These are phyloP conservation scores for Ictidomys tridecemlineatus DNA, from an alignment of 2,113 vertebrate genomes.

Conservation along the genomic window DNA sequence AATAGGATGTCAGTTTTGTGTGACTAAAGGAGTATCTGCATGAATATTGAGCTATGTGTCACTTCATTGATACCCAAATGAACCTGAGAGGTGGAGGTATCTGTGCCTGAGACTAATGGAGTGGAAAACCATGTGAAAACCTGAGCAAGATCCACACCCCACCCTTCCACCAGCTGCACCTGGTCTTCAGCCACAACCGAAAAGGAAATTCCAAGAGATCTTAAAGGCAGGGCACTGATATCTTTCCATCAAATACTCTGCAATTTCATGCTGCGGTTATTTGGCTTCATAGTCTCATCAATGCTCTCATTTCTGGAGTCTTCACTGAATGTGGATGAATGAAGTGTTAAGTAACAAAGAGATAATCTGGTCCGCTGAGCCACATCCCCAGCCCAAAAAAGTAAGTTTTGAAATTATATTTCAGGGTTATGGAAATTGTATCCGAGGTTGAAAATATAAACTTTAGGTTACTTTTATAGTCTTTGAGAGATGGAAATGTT, in stretches of 20 bases:
- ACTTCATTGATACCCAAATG: conserved; percentile 63
- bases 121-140: conserved; percentile 40
- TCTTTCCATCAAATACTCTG: neutral
- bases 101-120: conserved; percentile 16
- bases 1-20: conserved; percentile 64
- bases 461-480: neutral
- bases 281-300: neutral
- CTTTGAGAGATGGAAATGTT: neutral
- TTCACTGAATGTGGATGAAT: fast-evolving
- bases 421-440: conserved; percentile 5
- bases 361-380: neutral
- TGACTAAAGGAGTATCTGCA: conserved; percentile 46
- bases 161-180: neutral
- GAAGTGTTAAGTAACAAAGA: neutral
- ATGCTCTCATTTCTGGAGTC: neutral
- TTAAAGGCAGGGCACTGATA: neutral
- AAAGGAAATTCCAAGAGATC: conserved; percentile 13
- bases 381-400: neutral
- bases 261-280: neutral
- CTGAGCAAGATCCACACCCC: neutral
- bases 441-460: conserved; percentile 17
- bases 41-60: conserved; percentile 50
- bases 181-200: conserved; percentile 33
- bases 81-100: conserved; percentile 16
- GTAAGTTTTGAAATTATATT: neutral